Evolutionary conservation across 2,113 vertebrate species (phyloP).

Genomic region (Monarcha castaneiventris): DNA sequence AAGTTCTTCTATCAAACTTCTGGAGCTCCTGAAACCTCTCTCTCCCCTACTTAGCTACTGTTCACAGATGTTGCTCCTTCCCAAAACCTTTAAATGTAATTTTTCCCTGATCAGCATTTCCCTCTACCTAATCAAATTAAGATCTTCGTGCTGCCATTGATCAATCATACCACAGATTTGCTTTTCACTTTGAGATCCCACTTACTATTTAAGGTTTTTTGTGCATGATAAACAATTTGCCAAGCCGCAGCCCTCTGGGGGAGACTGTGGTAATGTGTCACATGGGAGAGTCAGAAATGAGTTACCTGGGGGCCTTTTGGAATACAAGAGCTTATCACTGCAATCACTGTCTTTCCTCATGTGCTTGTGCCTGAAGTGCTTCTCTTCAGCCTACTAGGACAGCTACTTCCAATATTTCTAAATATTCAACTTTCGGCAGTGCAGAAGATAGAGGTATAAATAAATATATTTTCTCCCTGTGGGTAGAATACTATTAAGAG

Average conservation of each 20-base stretch:
- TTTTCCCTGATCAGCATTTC: not conserved
- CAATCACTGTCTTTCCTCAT: not conserved
- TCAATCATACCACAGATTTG: not conserved
- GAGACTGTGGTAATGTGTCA: accelerated
- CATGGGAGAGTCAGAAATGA: not conserved
- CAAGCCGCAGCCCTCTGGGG: not conserved
- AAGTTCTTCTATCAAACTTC: not conserved
- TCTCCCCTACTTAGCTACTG: not conserved
- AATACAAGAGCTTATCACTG: not conserved
- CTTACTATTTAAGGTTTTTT: not conserved
- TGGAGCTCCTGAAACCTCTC: not conserved
- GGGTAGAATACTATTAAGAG: not conserved
- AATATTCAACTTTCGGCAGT: not conserved
- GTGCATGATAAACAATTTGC: not conserved
- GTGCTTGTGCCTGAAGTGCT: not conserved
- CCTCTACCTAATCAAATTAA: not conserved
- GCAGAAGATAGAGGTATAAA: not conserved
- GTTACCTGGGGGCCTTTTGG: not conserved
- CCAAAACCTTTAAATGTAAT: not conserved
- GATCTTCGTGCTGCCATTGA: not conserved
- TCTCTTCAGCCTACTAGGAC: not conserved
- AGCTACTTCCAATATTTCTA: not conserved
- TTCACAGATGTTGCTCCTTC: not conserved
- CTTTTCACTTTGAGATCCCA: not conserved
- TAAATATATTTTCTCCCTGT: not conserved